Base-by-base conservation (phyloP, 2,113 vertebrate genomes). In the Istiophorus platypterus region DNA sequence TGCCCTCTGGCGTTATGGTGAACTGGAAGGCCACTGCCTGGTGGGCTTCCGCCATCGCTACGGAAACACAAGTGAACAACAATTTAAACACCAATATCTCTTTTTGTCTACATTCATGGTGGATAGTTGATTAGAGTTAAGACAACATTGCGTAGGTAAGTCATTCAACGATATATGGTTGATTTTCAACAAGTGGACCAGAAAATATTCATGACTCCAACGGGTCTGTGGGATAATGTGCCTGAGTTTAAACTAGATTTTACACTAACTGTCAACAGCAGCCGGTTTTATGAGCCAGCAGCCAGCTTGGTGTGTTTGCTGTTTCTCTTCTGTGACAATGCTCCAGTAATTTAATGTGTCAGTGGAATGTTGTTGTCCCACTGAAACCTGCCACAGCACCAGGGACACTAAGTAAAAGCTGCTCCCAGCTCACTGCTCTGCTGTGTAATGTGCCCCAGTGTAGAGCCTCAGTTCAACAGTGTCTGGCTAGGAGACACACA, bases 21-120 rank as follows among this genome's bases (percentile, higher is more conserved):
- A 96, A 95, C 87, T 96, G 95, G 91, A 97, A 97, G 0, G 95
- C 95, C 69, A 96, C 96, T 0, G 97, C 97, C 91, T 97, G 97
- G 88, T 96, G 96, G 39, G 97, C 97, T 78, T 98, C 97, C 0
- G 97, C 97, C 97, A 98, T 98, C 1, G 22, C 93, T 93, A 49
- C 20, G 54, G 58, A 65, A 84, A 76, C 71, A 84, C 39, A 52
- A 66, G 14, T 0, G 6, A 34, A 64, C 26, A 65, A 61, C 58
- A 34, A 24, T 3, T 3, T 17, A 17, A 22, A 71, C 12, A 57
- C 12, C 7, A 22, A 56, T n/a, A 29, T 26, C 7, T 4, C 29
- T 49, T 9, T 39, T 9, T 39, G 37, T 39, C 9, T 39, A 5
- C 7, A 34, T 34, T 34, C 31, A 34, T 34, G 31, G 31, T 34